A percentile compares a stretch with the other conserved stretches of the same genome.
phyloP scores from a whole-genome alignment of 2,888 invertebrate species.

The Dynastes grantii region DNA sequence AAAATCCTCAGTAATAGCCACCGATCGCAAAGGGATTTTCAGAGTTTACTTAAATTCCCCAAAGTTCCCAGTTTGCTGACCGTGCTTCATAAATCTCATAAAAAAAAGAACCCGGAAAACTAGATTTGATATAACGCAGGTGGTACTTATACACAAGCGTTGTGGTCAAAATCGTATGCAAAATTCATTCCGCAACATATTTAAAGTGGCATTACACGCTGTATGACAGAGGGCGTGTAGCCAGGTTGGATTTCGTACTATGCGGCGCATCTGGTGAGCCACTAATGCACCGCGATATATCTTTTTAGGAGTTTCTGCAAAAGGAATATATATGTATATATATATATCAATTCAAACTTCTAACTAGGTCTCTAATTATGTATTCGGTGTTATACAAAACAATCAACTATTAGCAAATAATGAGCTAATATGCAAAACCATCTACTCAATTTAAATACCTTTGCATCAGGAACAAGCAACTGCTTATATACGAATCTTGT shows the following conservation, averaged over 20 bases:
- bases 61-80: not conserved
- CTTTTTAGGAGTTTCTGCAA: not conserved
- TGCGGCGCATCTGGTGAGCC: conserved; percentile 12
- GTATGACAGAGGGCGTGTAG: not conserved
- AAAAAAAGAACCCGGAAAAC: conserved; percentile 11
- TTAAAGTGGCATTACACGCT: conserved; percentile 32
- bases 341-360: not conserved
- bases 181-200: conserved; percentile 24
- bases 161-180: conserved; percentile 14
- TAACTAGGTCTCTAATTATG: not conserved
- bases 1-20: too few species aligned
- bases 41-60: not conserved
- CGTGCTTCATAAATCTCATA: not conserved
- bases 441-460: too few species aligned
- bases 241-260: conserved; percentile 9
- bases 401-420: too few species aligned
- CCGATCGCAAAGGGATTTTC: too few species aligned
- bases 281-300: not conserved
- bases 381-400: too few species aligned
- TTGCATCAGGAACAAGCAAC: too few species aligned
- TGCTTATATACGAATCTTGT: too few species aligned
- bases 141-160: not conserved
- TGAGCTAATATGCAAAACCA: too few species aligned
- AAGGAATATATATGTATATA: not conserved
- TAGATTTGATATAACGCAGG: conserved; percentile 16